These are phyloP conservation scores for Theristicus caerulescens DNA, from an alignment of 2,113 vertebrate genomes.

Conservation along the genomic window DNA sequence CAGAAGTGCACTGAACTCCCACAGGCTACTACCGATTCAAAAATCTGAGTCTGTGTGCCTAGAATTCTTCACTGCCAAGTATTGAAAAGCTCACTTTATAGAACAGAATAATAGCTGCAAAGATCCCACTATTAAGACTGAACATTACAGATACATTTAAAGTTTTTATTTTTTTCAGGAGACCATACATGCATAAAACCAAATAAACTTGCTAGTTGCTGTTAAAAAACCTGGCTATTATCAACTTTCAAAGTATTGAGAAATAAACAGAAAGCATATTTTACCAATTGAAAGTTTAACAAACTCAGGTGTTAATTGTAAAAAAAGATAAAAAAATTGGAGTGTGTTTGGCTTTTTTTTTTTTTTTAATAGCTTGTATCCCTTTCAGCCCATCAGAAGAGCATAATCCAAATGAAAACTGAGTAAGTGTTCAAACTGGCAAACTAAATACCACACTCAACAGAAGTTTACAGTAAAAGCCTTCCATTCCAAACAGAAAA, in stretches of 20 bases:
- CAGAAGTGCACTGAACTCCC: neutral
- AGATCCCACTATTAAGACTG: neutral
- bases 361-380: neutral
- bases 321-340: neutral
- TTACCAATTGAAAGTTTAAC: neutral
- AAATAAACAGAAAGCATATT: neutral
- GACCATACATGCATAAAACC: neutral
- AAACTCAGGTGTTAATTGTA: neutral
- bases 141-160: neutral
- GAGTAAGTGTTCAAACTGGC: neutral
- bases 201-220: neutral
- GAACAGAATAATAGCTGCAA: neutral
- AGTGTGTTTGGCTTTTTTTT: neutral
- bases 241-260: neutral
- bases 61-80: neutral
- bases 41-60: neutral
- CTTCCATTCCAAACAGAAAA: constrained; percentile 28
- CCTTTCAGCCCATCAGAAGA: neutral
- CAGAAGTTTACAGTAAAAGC: constrained; percentile 7
- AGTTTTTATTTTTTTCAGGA: neutral
- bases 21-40: neutral
- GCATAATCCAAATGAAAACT: neutral
- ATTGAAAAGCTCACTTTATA: neutral
- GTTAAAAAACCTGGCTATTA: neutral
- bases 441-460: constrained; percentile 7